Base-by-base conservation (phyloP, 2,113 vertebrate genomes). In the Thalassarche chlororhynchos region DNA sequence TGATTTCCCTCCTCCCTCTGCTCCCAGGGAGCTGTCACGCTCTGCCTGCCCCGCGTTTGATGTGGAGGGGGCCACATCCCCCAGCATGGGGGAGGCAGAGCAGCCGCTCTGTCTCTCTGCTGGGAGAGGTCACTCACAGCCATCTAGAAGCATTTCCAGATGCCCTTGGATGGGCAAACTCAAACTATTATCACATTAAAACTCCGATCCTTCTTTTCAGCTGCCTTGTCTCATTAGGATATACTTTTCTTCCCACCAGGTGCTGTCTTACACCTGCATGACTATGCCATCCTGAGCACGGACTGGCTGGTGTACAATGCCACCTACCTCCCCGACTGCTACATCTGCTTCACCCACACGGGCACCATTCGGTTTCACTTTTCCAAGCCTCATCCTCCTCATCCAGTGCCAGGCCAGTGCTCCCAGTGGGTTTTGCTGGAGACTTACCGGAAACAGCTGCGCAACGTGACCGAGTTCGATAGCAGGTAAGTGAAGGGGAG, bases 291-390 rank as follows among this genome's bases (percentile, higher is more conserved):
- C 81, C 95, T 98, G 36, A 98, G 96, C 0, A 97, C 94, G 10
- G 98, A 98, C 40, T 99, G 99, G 99, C 95, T 99, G 79, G 98
- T 99, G 80, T 98, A 97, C 91, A 99, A 99, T 49, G 99, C 97
- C 29, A 99, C 99, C 46, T 99, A 99, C 92, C 97, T 99, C 31
- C 98, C 99, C 1, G 20, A 99, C 96, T 99, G 99, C 96, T 98
- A 99, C 78, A 95, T 99, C 90, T 99, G 99, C 93, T 94, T 98
- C 97, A 99, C 98, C 3, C 64, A 11, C 32, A 18, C 4, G 0
- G 93, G 76, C 26, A 98, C 94, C 0, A 29, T 99, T 32, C 95
- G 96, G 2, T 99, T 99, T 92, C 89, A 9, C 60, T 99, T 99
- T 96, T 99, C 99, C 4, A 80, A 91, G 8, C 84, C 51, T 10